A percentile compares a stretch with the other conserved stretches of the same genome.
phyloP scores from a whole-genome alignment of 2,113 vertebrate genomes.

The Vulpes vulpes region DNA sequence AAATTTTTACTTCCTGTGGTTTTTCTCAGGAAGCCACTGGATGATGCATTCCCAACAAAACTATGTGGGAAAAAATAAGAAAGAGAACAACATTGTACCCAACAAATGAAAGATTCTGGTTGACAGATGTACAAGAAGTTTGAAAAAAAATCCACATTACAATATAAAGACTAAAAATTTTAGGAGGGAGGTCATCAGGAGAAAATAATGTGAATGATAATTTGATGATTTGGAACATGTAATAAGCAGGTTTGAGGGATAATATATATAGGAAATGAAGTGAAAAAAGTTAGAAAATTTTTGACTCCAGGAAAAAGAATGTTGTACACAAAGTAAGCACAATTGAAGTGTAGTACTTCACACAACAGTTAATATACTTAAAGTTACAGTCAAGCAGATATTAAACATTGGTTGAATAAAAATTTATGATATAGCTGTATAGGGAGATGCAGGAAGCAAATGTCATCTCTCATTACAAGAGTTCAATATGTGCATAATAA shows the following conservation, averaged over 20 bases:
- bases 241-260: background rate
- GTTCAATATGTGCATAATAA: background rate
- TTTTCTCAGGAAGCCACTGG: background rate
- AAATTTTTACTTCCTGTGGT: background rate
- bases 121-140: background rate
- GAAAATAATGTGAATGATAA: background rate
- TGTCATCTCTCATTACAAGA: background rate
- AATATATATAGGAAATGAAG: background rate
- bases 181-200: background rate
- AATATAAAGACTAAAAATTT: background rate
- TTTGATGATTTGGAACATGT: background rate
- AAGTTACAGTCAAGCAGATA: background rate
- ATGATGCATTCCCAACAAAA: slow-evolving; percentile 35
- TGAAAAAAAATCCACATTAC: background rate
- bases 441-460: background rate
- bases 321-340: background rate
- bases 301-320: background rate
- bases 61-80: background rate
- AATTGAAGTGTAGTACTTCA: background rate
- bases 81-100: background rate
- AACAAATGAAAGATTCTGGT: background rate
- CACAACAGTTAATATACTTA: background rate
- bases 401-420: background rate
- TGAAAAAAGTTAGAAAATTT: background rate
- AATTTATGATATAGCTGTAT: background rate